Conservation (phyloP, 2,888 invertebrate species). For the Hecatera dysodea region DNA sequence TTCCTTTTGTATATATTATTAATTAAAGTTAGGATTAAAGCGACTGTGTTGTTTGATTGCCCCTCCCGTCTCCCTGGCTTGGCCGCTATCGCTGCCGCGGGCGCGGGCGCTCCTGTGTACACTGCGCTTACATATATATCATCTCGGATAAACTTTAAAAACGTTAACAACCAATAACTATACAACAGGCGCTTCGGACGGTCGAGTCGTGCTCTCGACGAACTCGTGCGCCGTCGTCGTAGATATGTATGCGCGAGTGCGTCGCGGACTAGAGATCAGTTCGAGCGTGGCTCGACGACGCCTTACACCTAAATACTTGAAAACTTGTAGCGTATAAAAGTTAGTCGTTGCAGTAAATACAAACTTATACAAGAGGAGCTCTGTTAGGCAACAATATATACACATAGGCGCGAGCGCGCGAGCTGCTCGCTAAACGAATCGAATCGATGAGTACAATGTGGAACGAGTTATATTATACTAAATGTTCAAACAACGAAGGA, state of each 20-base stretch:
- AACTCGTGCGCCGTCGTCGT: conserved; percentile 40
- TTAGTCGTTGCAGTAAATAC: conserved; percentile 48
- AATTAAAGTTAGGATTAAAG: conserved; percentile 82
- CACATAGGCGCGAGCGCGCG: neutral
- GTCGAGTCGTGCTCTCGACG: conserved; percentile 43
- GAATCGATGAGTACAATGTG: conserved; percentile 18
- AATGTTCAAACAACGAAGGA: conserved; percentile 32
- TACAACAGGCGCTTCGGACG: conserved; percentile 65
- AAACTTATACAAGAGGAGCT: conserved; percentile 49
- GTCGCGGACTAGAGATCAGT: conserved; percentile 17
- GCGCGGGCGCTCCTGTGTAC: conserved; percentile 31
- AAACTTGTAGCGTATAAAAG: conserved; percentile 58
- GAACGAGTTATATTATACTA: conserved; percentile 26
- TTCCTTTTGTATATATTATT: conserved; percentile 87
- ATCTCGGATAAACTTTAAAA: conserved; percentile 82
- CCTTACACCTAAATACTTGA: conserved; percentile 41
- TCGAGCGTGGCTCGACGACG: conserved; percentile 26
- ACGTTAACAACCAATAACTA: conserved; percentile 80
- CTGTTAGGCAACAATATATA: conserved; percentile 30
- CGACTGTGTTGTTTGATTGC: conserved; percentile 70
- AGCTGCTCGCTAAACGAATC: conserved; percentile 1
- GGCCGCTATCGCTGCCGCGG: too few relatives aligned
- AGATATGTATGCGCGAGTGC: conserved; percentile 54
- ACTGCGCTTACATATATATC: conserved; percentile 37
- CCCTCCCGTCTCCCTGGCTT: neutral